phyloP scores from a whole-genome alignment of 2,113 vertebrate genomes.

The Reinhardtius hippoglossoides region DNA sequence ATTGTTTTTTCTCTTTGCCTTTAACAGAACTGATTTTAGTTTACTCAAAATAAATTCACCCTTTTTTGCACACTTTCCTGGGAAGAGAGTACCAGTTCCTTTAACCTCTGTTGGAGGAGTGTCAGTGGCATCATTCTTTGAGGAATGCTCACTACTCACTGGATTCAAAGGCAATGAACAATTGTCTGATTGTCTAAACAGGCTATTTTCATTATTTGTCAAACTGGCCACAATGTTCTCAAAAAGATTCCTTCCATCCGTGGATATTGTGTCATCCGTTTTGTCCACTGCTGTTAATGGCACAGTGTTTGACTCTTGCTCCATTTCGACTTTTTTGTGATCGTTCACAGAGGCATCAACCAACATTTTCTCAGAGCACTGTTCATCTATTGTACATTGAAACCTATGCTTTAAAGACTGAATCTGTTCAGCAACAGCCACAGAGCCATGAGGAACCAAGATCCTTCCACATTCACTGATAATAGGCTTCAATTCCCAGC shows the following conservation, averaged over 20 bases:
- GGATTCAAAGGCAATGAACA: conserved; percentile 9
- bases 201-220: conserved; percentile 18
- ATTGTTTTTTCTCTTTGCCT: conserved; percentile 57
- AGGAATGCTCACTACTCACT: conserved; percentile 5
- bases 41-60: conserved; percentile 60
- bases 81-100: conserved; percentile 8
- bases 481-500: conserved; percentile 80
- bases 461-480: conserved; percentile 80
- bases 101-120: conserved; percentile 17
- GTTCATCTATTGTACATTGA: conserved; percentile 8
- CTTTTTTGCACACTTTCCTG: conserved; percentile 32
- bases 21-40: conserved; percentile 74
- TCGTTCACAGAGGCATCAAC: conserved; percentile 11
- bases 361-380: conserved; percentile 23
- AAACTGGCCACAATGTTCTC: not conserved
- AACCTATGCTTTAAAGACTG: conserved; percentile 41
- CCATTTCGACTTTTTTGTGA: not conserved
- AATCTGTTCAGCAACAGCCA: conserved; percentile 39
- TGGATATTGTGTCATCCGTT: not conserved
- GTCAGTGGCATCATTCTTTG: conserved; percentile 5
- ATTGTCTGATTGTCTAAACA: not conserved
- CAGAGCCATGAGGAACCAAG: conserved; percentile 80
- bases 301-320: conserved; percentile 6
- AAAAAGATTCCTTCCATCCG: conserved; percentile 1
- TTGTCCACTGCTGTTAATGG: not conserved